Percentiles rank a stretch among this genome's conserved stretches.
Conservation (phyloP, 2,888 invertebrate genomes). For the Boloria euphrosyne region DNA sequence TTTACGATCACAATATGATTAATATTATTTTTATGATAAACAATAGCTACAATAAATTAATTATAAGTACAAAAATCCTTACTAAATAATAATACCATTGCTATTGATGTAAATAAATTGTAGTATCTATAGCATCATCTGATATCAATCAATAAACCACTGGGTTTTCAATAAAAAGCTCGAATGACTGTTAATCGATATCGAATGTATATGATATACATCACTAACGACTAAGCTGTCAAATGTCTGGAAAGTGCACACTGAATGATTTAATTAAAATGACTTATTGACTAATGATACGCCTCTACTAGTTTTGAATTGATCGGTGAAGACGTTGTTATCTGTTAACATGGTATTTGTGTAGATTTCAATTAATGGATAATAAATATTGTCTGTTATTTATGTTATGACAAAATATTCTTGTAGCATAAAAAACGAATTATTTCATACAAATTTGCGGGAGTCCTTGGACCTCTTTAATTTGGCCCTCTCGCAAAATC, state of each 20-base stretch:
- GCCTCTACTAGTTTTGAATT: conserved; percentile 46
- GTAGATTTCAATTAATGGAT: conserved; percentile 33
- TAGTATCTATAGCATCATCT: background rate
- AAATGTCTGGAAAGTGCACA: conserved; percentile 69
- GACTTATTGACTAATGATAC: conserved; percentile 67
- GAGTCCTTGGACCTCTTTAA: too few species aligned
- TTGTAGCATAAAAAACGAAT: too few species aligned
- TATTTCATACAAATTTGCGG: too few species aligned
- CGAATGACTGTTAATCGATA: conserved; percentile 55
- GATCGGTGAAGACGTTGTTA: conserved; percentile 31
- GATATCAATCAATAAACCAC: conserved; percentile 32
- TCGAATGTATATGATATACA: conserved; percentile 54
- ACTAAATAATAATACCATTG: background rate
- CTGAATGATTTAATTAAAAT: conserved; percentile 76
- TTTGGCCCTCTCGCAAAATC: too few species aligned
- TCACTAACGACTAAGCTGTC: conserved; percentile 72
- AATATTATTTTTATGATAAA: too few species aligned
- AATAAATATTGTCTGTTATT: too few species aligned
- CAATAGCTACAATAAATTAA: background rate
- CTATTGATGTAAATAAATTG: background rate
- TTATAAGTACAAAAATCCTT: background rate
- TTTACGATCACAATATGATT: too few species aligned
- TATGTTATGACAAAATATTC: too few species aligned
- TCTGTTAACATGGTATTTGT: conserved; percentile 31
- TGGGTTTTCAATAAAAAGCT: conserved; percentile 32